A percentile compares a stretch with the other conserved stretches of the same genome.
phyloP scores from a whole-genome alignment of 2,113 vertebrate genomes.

The Datnioides undecimradiatus region DNA sequence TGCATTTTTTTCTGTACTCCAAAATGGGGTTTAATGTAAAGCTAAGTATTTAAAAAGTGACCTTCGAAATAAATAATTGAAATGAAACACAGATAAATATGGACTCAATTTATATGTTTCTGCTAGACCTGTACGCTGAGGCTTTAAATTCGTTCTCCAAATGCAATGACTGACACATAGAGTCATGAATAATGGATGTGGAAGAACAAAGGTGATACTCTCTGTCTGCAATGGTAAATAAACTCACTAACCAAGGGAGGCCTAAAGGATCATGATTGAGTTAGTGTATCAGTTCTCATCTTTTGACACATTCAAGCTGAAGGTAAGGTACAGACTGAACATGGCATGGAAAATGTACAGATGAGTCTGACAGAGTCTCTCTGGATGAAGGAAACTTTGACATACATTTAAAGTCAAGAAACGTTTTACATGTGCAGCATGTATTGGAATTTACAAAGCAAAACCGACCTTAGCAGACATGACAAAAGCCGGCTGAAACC shows the following conservation, averaged over 20 bases:
- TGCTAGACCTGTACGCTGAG: neutral
- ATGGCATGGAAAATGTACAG: neutral
- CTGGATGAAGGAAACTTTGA: slow-evolving; percentile 23
- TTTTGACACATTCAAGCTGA: slow-evolving; percentile 3
- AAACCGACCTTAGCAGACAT: neutral
- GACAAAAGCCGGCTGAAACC: neutral
- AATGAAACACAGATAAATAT: slow-evolving; percentile 38
- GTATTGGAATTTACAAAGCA: neutral
- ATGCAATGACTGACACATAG: slow-evolving; percentile 37
- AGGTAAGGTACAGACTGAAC: neutral
- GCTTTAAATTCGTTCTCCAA: slow-evolving; percentile 49
- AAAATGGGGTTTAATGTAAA: slow-evolving; percentile 40
- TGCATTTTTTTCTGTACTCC: slow-evolving; percentile 15
- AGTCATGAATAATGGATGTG: slow-evolving; percentile 47
- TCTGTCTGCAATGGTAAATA: slow-evolving; percentile 38
- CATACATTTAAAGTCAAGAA: no score
- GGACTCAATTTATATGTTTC: slow-evolving; percentile 29
- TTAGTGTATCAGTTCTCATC: neutral
- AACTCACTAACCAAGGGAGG: neutral
- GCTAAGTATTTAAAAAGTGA: slow-evolving; percentile 35
- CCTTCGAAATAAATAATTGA: slow-evolving; percentile 46
- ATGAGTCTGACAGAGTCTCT: slow-evolving; percentile 1
- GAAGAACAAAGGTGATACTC: slow-evolving; percentile 39
- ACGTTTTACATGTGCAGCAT: no score
- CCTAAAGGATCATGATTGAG: slow-evolving; percentile 12